Percentiles rank a stretch among this genome's conserved stretches.
Conservation (phyloP, 2,888 invertebrate genomes). For the Cenopis cana region DNA sequence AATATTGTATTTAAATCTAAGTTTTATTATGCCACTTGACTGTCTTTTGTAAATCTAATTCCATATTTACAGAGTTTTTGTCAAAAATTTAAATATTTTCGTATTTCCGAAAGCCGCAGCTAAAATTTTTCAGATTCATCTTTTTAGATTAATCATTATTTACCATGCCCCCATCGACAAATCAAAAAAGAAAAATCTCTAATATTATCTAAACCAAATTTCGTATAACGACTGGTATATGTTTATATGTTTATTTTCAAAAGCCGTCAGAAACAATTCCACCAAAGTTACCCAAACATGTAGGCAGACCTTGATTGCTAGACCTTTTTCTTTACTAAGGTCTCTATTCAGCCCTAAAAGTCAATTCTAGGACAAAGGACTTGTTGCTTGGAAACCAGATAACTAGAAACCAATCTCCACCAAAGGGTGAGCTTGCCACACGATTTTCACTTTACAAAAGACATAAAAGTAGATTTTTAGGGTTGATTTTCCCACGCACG, state of each 20-base stretch:
- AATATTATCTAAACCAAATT: too few relatives aligned
- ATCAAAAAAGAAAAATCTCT: too few relatives aligned
- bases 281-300: not conserved
- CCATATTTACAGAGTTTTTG: too few relatives aligned
- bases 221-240: too few relatives aligned
- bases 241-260: not conserved
- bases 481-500: not conserved
- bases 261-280: not conserved
- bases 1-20: too few relatives aligned
- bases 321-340: not conserved
- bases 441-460: not conserved
- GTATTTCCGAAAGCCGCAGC: too few relatives aligned
- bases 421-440: conserved; percentile 23
- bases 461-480: not conserved
- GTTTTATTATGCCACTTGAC: too few relatives aligned
- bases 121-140: too few relatives aligned
- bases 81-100: too few relatives aligned
- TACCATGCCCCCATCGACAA: too few relatives aligned
- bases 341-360: conserved; percentile 2
- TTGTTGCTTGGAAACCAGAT: conserved; percentile 16
- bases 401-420: conserved; percentile 24
- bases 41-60: too few relatives aligned
- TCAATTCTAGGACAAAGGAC: conserved; percentile 21
- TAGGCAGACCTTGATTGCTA: not conserved
- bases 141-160: too few relatives aligned